A percentile compares a stretch with the other conserved stretches of the same genome.
Evolutionary conservation across 2,797 vertebrate genomes (phyloP).

Genomic region (Serranus cabrilla): DNA sequence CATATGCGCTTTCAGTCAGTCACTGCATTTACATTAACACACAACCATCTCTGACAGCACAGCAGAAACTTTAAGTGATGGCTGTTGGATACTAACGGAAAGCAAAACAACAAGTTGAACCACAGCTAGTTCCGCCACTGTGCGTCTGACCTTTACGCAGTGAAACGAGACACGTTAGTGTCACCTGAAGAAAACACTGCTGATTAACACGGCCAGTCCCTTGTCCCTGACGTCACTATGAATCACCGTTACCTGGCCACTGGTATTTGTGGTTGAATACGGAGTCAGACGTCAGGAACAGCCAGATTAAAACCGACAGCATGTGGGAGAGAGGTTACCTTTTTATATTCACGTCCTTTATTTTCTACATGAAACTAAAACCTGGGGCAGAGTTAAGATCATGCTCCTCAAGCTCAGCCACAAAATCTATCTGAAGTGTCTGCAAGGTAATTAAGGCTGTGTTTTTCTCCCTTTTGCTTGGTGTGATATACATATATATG

Average conservation of each 20-base stretch:
- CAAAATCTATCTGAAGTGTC: constrained; percentile 53
- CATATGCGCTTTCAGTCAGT: constrained; percentile 3
- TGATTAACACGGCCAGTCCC: constrained; percentile 69
- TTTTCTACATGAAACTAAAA: constrained; percentile 58
- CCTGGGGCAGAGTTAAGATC: constrained; percentile 66
- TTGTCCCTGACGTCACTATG: constrained; percentile 62
- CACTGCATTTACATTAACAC: background rate
- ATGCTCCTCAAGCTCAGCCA: constrained; percentile 28
- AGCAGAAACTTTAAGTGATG: background rate
- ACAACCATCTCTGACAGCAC: background rate
- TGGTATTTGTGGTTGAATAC: constrained; percentile 72
- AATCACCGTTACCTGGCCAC: constrained; percentile 75
- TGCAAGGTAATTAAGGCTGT: constrained; percentile 8
- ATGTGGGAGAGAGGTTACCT: constrained; percentile 51
- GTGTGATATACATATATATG: too few species aligned
- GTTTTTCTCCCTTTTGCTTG: background rate
- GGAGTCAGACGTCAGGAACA: constrained; percentile 56
- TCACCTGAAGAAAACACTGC: constrained; percentile 72
- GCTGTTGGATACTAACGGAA: constrained; percentile 40
- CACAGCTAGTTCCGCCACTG: constrained; percentile 62
- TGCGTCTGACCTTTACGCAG: constrained; percentile 81
- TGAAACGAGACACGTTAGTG: constrained; percentile 67
- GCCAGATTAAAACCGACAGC: constrained; percentile 66
- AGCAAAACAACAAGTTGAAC: constrained; percentile 76
- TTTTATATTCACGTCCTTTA: constrained; percentile 38